Conservation (phyloP, 2,888 invertebrate genomes). For the Mylabris sibirica region DNA sequence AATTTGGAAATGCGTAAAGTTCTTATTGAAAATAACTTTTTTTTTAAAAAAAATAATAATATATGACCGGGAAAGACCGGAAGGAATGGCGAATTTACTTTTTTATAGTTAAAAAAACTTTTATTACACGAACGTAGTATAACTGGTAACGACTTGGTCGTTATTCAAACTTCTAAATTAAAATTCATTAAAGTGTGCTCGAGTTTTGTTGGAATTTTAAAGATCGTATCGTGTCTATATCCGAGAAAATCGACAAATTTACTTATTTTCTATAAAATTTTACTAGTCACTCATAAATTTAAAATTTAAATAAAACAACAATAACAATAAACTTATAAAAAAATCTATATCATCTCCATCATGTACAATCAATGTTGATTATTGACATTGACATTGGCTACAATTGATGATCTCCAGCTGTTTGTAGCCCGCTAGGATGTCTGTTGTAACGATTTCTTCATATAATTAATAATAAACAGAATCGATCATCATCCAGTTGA, state of each 20-base stretch:
- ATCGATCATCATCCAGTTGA: constrained; percentile 23
- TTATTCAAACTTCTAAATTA: constrained; percentile 41
- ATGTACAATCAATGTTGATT: constrained; percentile 25
- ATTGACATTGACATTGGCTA: constrained; percentile 33
- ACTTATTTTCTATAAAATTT: too few relatives aligned
- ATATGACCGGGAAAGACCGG: not conserved
- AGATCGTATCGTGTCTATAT: constrained; percentile 28
- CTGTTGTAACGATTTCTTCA: constrained; percentile 24
- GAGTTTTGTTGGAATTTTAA: constrained; percentile 33
- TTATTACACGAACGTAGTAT: constrained; percentile 35
- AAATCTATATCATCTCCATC: constrained; percentile 26
- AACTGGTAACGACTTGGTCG: constrained; percentile 34
- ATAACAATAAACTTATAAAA: not conserved
- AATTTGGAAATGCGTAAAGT: not conserved
- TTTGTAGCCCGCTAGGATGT: constrained; percentile 21
- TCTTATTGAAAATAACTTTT: not conserved
- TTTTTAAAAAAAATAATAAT: not conserved
- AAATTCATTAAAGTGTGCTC: constrained; percentile 41
- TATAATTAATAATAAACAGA: constrained; percentile 33
- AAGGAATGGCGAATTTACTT: constrained; percentile 12
- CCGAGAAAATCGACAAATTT: not conserved
- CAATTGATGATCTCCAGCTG: constrained; percentile 28
- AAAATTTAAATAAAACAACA: not conserved
- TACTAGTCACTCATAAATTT: too few relatives aligned
- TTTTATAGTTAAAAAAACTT: constrained; percentile 38